Evolutionary conservation across 1,140 invertebrate genomes (phyloP).

Genomic region (Lepeophtheirus salmonis): DNA sequence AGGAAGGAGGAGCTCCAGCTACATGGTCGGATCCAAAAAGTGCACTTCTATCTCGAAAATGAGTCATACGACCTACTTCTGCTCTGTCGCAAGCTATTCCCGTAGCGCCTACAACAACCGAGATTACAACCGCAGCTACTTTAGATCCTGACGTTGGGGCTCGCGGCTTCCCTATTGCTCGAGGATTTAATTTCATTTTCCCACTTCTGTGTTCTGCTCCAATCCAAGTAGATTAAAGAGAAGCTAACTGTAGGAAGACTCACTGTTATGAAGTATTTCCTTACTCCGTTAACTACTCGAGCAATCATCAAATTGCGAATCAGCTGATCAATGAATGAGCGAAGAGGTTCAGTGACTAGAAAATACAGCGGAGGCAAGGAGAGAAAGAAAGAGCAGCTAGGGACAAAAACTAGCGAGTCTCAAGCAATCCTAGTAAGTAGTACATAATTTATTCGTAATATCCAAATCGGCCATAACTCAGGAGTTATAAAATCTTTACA

Average conservation of each 20-base stretch:
- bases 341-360: too few relatives aligned
- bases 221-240: neutral
- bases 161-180: neutral
- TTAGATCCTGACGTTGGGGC: neutral
- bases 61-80: slow-evolving; percentile 44
- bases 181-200: neutral
- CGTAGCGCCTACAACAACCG: neutral
- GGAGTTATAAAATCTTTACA: too few relatives aligned
- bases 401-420: too few relatives aligned
- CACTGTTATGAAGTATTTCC: neutral
- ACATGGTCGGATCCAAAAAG: slow-evolving; percentile 43
- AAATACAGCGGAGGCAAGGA: too few relatives aligned
- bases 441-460: too few relatives aligned
- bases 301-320: neutral
- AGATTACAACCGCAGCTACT: neutral
- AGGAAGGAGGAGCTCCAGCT: slow-evolving; percentile 29
- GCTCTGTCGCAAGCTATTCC: slow-evolving; percentile 42
- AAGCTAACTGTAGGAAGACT: neutral
- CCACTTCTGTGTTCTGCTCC: neutral
- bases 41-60: slow-evolving; percentile 52
- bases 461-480: too few relatives aligned
- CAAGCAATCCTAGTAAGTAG: too few relatives aligned
- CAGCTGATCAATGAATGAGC: too few relatives aligned
- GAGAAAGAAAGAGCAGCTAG: too few relatives aligned
- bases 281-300: neutral